Conservation (phyloP, 2,113 vertebrate species). For the Spheniscus mendiculus region DNA sequence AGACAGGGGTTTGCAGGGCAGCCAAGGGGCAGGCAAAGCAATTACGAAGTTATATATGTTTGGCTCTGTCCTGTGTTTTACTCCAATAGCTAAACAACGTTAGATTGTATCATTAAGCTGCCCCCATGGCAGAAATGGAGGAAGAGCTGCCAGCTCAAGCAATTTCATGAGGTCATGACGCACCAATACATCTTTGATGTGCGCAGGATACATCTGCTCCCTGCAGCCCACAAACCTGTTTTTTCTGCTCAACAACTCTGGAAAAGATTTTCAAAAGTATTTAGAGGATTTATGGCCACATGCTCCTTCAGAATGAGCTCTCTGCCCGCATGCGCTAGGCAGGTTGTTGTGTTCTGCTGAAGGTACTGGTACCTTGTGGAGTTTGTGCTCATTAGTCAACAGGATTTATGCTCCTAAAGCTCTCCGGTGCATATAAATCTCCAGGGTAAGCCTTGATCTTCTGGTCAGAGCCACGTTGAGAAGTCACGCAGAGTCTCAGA, state of each 20-base stretch:
- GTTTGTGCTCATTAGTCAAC: neutral
- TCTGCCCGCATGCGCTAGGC: accelerated
- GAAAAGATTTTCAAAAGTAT: neutral
- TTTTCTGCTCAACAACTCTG: neutral
- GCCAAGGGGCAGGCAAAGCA: neutral
- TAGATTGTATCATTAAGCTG: neutral
- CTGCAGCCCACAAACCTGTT: neutral
- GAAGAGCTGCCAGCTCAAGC: constrained; percentile 5
- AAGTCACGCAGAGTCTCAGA: neutral
- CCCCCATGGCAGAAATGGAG: neutral
- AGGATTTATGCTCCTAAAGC: constrained; percentile 15
- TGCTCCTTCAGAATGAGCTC: neutral
- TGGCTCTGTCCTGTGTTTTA: neutral
- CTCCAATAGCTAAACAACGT: neutral
- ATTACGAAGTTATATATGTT: neutral
- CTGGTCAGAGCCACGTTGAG: neutral
- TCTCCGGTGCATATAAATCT: neutral
- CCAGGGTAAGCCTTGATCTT: neutral
- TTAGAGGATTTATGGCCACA: constrained; percentile 8
- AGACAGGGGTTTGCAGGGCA: neutral
- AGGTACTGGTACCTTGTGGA: neutral
- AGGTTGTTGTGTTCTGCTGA: neutral
- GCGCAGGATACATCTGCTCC: neutral
- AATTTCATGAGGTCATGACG: neutral
- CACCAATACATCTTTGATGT: neutral